Evolutionary conservation across 2,888 invertebrate species (phyloP).

Genomic region (Patella pellucida): DNA sequence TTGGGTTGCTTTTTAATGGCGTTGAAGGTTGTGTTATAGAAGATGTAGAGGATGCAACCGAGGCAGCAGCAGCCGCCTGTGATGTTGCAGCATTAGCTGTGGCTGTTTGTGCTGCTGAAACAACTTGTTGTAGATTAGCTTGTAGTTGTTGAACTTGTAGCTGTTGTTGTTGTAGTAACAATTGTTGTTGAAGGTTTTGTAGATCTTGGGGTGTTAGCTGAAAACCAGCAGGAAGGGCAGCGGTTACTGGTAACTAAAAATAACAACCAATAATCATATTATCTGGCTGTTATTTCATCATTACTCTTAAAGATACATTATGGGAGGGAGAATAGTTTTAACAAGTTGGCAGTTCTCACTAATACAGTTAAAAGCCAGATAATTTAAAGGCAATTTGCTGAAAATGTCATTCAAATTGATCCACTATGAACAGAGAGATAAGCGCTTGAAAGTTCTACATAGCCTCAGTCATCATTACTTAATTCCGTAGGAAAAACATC

Average conservation of each 20-base stretch:
- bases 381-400: no score
- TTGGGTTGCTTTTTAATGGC: slow-evolving; percentile 6
- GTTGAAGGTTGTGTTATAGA: slow-evolving; percentile 10
- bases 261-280: neutral
- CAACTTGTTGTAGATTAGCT: slow-evolving; percentile 5
- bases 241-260: slow-evolving; percentile 39
- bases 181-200: slow-evolving; percentile 48
- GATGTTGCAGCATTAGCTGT: slow-evolving; percentile 23
- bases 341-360: no score
- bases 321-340: no score
- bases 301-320: neutral
- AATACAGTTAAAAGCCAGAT: no score
- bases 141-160: slow-evolving; percentile 28
- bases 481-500: no score
- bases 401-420: no score
- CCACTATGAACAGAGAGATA: no score
- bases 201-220: slow-evolving; percentile 38
- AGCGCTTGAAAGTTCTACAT: no score
- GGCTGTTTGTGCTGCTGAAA: slow-evolving; percentile 31
- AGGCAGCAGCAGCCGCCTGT: slow-evolving; percentile 19
- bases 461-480: no score
- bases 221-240: slow-evolving; percentile 42
- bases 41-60: slow-evolving; percentile 9
- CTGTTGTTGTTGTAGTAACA: slow-evolving; percentile 45
- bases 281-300: neutral